Evolutionary conservation across 1,140 invertebrate species (phyloP), one percentile per base, ranked within the genome.

Genomic region (Drosophila ohnishii): DNA sequence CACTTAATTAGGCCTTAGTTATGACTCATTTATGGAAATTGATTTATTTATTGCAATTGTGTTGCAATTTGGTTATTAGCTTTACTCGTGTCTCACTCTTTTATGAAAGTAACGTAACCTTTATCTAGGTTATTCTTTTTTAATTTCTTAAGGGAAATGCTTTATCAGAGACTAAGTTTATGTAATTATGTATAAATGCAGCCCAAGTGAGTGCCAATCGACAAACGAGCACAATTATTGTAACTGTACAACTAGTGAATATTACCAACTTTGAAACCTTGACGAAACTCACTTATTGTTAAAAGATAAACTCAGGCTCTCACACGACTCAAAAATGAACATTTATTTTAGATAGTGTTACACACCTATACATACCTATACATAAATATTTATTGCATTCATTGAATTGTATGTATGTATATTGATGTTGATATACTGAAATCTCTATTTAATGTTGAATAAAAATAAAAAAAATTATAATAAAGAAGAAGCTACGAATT

Each of bases 61-160:
- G 28, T 80, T 76, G 37, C 50, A 51, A 56, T 53, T 59, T 72
- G 78, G 78, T 85, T 86, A 28, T 45, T 78, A 84, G 82, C 82
- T 85, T 85, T 86, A 86, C 57, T 65, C 35, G 59, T 35, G 28
- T 13, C 40, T 44, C 16, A 11, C 50, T 63, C 64, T 70, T 70
- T 10, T 37, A 48, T 44, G 10, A 7, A 30, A 25, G 14, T 25
- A 35, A 64, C n/a, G 19, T 22, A 14, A 51, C 5, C 76, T 19
- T 75, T 42, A 73, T 69, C 13, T 37, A 69, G 47, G 11, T 9
- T 34, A 39, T 32, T 3, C 19, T 35, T 40, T 58, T 30, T 14
- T 14, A 14, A 8, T n/a, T 48, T n/a, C 0, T 5, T 42, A 28
- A 51, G 16, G 2, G 37, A 56, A 55, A 48, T 39, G 50, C 51